Evolutionary conservation across 2,888 invertebrate species (phyloP), one percentile per base, ranked within the genome.

Genomic region (Parnassius apollo): DNA sequence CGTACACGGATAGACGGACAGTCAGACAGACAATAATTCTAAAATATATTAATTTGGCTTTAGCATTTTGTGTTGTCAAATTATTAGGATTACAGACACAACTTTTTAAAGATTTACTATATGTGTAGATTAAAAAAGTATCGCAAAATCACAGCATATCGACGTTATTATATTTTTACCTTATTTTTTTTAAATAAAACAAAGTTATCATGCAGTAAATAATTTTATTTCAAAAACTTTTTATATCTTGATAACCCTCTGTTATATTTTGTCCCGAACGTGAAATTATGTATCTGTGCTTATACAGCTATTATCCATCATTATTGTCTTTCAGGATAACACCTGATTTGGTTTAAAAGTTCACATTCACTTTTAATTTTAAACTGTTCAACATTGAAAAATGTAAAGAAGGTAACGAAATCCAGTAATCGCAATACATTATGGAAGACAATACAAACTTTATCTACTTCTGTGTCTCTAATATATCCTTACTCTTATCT

Each of bases 251-350:
- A 7, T 49, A 83, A 86, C 80, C 81, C 73, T 82, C 83, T 76
- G 75, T 85, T 78, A 82, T 79, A 78, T 82, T 49, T 81, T 83
- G 81, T 80, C 79, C 79, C 83, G 82, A 85, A 86, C 82, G 79
- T 85, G 84, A 85, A 87, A 85, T 86, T 84, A 84, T 78, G 81
- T 85, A 81, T 80, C 76, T 88, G 76, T 85, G 85, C 83, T 83
- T 85, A 84, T 70, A 80, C 81, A 82, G 85, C 86, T 88, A 88
- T 86, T 83, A 85, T 84, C 82, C 86, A 78, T 83, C 88, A 89
- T 91, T 91, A 91, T 91, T 91, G 91, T 91, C 91, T 85, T 86
- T 86, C 91, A 88, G 89, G 88, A 82, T 86, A 83, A 83, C 74
- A 84, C 88, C 87, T 89, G 87, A 73, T 12, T 49, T 49, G 18